Base-by-base conservation (phyloP, 2,113 vertebrate species). In the Scartelaos histophorus region DNA sequence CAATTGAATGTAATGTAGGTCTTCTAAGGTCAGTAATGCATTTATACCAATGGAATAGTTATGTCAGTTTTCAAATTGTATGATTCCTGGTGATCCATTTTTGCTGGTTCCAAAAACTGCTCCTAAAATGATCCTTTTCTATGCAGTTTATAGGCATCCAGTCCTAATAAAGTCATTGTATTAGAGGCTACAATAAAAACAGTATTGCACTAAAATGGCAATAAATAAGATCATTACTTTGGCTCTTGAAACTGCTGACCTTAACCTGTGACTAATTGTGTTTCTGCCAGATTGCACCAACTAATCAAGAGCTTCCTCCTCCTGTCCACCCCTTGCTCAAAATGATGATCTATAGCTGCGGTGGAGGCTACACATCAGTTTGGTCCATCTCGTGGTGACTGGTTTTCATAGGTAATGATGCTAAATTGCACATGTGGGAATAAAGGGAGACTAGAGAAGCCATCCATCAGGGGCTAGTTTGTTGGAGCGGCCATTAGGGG, bases 381-480 rank as follows among this genome's bases (percentile, higher is more conserved):
- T 70, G 67, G 43, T 66, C 66, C 83, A 79, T 78, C 64, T 54
- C 16, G 47, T 34, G 69, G 73, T 74, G 84, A 85, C 81, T 82
- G 87, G 80, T 90, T 90, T 91, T 90, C 73, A 79, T 71, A 78
- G 80, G 85, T 91, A 89, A 92, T 87, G 87, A 90, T 87, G 78
- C 78, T 89, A 85, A 88, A 92, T 91, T 73, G 79, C 84, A 89
- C 86, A 73, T 74, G 71, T 75, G 87, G 80, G 83, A 86, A 85
- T 82, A 81, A 83, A 78, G 75, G 74, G 77, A 64, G 74, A 75
- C 38, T 46, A 76, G 66, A 68, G 66, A 61, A 80, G 85, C 82
- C 85, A 88, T 91, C 81, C 88, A 89, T 90, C 87, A 88, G 74
- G 71, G 85, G 57, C 64, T 73, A 46, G 75, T 90, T 90, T 73